Percentiles rank a stretch among this genome's conserved stretches.
These are phyloP conservation scores for Cephus nigrinus DNA, from an alignment of 2,888 invertebrate species.

Conservation along the genomic window DNA sequence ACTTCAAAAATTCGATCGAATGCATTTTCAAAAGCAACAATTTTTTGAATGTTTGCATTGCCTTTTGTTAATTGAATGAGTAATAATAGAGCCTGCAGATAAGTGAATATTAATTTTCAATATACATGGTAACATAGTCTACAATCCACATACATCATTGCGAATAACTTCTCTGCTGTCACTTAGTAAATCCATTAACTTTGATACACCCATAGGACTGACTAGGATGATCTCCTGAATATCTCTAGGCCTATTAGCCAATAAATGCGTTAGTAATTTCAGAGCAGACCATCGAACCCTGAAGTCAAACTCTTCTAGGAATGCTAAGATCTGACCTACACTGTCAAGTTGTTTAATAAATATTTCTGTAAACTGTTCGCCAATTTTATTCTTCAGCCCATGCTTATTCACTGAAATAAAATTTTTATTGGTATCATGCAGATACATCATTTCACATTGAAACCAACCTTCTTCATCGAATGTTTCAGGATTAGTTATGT, in stretches of 20 bases:
- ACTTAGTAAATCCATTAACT: slow-evolving; percentile 94
- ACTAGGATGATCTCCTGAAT: slow-evolving; percentile 88
- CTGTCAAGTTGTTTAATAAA: slow-evolving; percentile 92
- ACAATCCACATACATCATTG: slow-evolving; percentile 78
- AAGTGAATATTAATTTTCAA: slow-evolving; percentile 6
- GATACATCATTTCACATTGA: neutral
- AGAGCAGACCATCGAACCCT: slow-evolving; percentile 92
- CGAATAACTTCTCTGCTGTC: slow-evolving; percentile 96
- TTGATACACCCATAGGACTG: slow-evolving; percentile 97
- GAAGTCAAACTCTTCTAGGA: slow-evolving; percentile 96
- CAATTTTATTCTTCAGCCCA: slow-evolving; percentile 72
- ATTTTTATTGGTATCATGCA: neutral
- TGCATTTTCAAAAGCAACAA: slow-evolving; percentile 98
- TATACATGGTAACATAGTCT: neutral
- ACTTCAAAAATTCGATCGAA: slow-evolving; percentile 96
- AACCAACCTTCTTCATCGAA: slow-evolving; percentile 81
- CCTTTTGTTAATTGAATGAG: slow-evolving; percentile 92
- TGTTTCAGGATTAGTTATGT: slow-evolving; percentile 84
- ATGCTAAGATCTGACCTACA: slow-evolving; percentile 81
- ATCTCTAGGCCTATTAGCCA: slow-evolving; percentile 87
- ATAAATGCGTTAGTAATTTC: slow-evolving; percentile 86
- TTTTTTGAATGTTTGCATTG: slow-evolving; percentile 98
- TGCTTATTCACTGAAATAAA: slow-evolving; percentile 54
- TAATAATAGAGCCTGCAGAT: slow-evolving; percentile 78
- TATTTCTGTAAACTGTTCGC: slow-evolving; percentile 97